Evolutionary conservation across 1,140 invertebrate species (phyloP), one percentile per base, ranked within the genome.

Genomic region (Samia ricini): DNA sequence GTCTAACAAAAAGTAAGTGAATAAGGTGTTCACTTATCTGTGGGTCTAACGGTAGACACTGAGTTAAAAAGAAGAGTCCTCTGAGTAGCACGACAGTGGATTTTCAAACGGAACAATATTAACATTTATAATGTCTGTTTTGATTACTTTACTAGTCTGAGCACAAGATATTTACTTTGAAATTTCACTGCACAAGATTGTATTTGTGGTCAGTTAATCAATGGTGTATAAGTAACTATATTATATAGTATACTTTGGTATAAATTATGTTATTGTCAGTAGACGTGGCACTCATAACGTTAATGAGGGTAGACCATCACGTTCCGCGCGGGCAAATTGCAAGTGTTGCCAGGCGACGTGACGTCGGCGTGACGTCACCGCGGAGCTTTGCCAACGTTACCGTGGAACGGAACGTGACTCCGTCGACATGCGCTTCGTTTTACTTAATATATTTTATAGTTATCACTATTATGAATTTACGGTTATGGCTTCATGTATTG

Each of bases 401-500:
- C 33, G 33, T 15, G 33, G 1, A 42, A 42, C 33, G 33, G 33
- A 15, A 42, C 33, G 33, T 42, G 33, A 42, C 33, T 42, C 33
- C 33, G 15, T 42, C n/a, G 33, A 42, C 12, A 42, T 42, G 33
- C 33, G 33, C 4, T 42, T 15, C 33, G 33, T 42, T 42, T 42
- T 42, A 42, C 33, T 42, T 42, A 42, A 42, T 42, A 42, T 15
- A 42, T 42, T 42, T 42, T 42, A 42, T 42, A 42, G 33, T 42
- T 42, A 42, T 42, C n/a, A 42, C 33, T 42, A 42, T 42, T 42
- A 42, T 42, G 33, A 42, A 42, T 42, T 42, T 42, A 42, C 33
- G 33, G 33, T 42, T 42, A 42, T 15, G 33, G 33, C 10, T 42
- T 15, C n/a, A 42, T 12, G 33, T 42, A 42, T 42, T 42, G 33